A percentile compares a stretch with the other conserved stretches of the same genome.
Evolutionary conservation across 2,113 vertebrate genomes (phyloP).

Genomic region (Hemibates koningsi): DNA sequence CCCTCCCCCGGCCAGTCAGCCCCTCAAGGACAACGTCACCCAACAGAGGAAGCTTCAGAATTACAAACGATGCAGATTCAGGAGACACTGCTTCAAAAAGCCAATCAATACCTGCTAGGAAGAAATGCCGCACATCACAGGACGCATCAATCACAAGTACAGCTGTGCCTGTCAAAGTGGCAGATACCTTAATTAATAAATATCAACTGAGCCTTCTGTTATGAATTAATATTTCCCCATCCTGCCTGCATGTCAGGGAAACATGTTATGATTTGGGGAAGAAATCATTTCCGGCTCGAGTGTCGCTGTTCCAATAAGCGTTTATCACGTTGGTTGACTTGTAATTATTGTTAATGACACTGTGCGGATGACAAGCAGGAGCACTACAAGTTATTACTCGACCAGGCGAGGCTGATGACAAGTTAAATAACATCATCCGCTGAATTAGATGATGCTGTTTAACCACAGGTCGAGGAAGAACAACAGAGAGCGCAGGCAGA

Average conservation of each 20-base stretch:
- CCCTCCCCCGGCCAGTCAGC: neutral
- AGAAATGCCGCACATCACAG: neutral
- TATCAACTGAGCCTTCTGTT: conserved; percentile 10
- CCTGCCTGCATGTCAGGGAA: conserved; percentile 5
- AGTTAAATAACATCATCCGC: conserved; percentile 35
- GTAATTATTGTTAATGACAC: conserved; percentile 57
- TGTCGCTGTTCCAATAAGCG: conserved; percentile 30
- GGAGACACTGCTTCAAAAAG: neutral
- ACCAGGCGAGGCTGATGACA: conserved; percentile 26
- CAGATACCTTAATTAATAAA: conserved; percentile 34
- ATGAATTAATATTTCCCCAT: conserved; percentile 29
- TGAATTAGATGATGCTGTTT: conserved; percentile 26
- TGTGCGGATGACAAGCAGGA: conserved; percentile 35
- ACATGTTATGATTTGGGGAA: conserved; percentile 30
- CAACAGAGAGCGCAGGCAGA: neutral
- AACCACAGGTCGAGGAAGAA: conserved; percentile 28
- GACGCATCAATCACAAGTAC: conserved; percentile 32
- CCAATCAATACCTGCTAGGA: conserved; percentile 9
- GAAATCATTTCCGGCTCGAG: conserved; percentile 48
- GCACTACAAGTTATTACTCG: conserved; percentile 41
- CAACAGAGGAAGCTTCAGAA: neutral
- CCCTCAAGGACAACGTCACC: conserved; percentile 37
- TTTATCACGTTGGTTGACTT: conserved; percentile 48
- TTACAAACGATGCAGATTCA: conserved; percentile 6
- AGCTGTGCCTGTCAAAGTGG: conserved; percentile 28